A percentile compares a stretch with the other conserved stretches of the same genome.
Conservation (phyloP, 2,888 invertebrate species). For the Hypena proboscidalis region DNA sequence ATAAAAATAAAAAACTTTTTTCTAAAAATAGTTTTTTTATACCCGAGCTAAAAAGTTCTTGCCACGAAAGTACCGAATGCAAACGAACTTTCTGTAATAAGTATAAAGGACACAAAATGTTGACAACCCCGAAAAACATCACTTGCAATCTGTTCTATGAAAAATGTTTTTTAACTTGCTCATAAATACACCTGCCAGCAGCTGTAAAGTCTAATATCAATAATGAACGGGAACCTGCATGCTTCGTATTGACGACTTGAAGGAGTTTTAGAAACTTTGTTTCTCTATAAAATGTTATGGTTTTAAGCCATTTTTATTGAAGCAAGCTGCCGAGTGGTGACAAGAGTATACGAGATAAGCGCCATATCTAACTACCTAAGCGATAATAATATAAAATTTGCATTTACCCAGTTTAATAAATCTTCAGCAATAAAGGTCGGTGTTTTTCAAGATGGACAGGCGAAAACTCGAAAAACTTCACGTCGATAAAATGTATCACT, state of each 20-base stretch:
- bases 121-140: conserved; percentile 3
- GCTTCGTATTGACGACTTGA: not conserved
- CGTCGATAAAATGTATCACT: conserved; percentile 53
- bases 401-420: not conserved
- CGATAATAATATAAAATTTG: too few species aligned
- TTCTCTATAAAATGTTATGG: not conserved
- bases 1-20: not conserved
- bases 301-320: too few species aligned
- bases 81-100: too few species aligned
- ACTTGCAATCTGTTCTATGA: conserved; percentile 9
- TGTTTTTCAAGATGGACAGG: conserved; percentile 8
- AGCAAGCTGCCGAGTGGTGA: too few species aligned
- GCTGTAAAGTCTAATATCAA: conserved; percentile 16
- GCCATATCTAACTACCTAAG: too few species aligned
- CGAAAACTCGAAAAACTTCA: conserved; percentile 22
- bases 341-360: too few species aligned
- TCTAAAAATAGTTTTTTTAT: too few species aligned
- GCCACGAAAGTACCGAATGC: too few species aligned
- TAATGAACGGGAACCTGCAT: conserved; percentile 6
- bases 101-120: not conserved
- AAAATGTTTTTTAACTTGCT: conserved; percentile 17
- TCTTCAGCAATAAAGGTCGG: not conserved
- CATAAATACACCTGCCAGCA: conserved; percentile 15
- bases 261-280: not conserved
- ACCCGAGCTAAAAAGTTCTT: too few species aligned